Conservation (phyloP, 2,113 vertebrate genomes). For the Pleuronectes platessa region DNA sequence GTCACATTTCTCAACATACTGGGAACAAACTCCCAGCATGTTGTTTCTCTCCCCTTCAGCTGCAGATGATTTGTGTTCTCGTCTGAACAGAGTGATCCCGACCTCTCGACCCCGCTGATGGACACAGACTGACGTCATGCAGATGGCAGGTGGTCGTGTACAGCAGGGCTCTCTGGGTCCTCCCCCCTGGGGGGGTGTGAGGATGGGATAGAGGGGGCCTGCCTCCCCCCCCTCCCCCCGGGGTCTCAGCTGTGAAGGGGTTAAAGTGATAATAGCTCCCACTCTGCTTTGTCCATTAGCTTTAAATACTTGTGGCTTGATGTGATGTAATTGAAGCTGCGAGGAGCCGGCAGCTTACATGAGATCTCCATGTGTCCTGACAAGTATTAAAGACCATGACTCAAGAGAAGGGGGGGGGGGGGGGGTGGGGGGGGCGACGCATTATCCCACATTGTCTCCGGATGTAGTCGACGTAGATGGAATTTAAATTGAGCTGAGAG, state of each 20-base stretch:
- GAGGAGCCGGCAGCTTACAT: neutral
- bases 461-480: neutral
- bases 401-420: neutral
- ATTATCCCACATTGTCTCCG: neutral
- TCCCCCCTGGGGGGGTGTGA: slow-evolving; percentile 16
- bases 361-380: neutral
- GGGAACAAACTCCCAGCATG: neutral
- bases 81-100: neutral
- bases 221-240: slow-evolving; percentile 7
- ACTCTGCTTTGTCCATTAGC: slow-evolving; percentile 55
- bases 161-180: slow-evolving; percentile 2
- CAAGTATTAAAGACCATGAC: neutral
- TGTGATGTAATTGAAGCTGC: slow-evolving; percentile 15
- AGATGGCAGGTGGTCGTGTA: slow-evolving; percentile 60
- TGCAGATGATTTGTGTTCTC: slow-evolving; percentile 23
- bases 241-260: slow-evolving; percentile 57
- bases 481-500: neutral
- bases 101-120: slow-evolving; percentile 19
- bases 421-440: too few relatives aligned
- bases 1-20: too few relatives aligned
- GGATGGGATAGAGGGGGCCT: neutral
- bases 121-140: slow-evolving; percentile 17
- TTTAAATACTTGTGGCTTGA: slow-evolving; percentile 47
- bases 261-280: slow-evolving; percentile 52
- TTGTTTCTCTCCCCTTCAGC: slow-evolving; percentile 21